phyloP scores from a whole-genome alignment of 2,888 invertebrate species.

The Thymelicus lineola region DNA sequence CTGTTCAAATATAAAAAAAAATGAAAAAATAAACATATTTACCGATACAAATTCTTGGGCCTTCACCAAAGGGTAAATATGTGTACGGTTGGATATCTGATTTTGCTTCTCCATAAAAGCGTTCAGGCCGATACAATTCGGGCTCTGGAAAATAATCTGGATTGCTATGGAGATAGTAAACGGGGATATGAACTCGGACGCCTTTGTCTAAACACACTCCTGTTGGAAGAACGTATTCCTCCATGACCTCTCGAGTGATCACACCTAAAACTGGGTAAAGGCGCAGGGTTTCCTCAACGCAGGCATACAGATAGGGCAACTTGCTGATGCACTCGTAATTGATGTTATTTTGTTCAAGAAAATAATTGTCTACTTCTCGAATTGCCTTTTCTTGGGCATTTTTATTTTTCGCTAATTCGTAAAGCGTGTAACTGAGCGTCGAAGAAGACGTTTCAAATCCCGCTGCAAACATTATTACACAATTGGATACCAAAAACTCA shows the following conservation, averaged over 20 bases:
- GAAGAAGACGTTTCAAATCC: conserved; percentile 63
- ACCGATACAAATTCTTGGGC: conserved; percentile 64
- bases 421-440: conserved; percentile 53
- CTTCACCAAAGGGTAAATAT: conserved; percentile 62
- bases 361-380: conserved; percentile 55
- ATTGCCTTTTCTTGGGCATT: conserved; percentile 48
- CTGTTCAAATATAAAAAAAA: too few relatives aligned
- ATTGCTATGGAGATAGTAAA: conserved; percentile 56
- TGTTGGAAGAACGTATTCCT: conserved; percentile 58
- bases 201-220: conserved; percentile 57
- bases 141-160: conserved; percentile 59
- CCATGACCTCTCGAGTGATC: conserved; percentile 54
- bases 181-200: conserved; percentile 57
- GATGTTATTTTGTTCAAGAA: conserved; percentile 48
- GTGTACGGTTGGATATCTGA: conserved; percentile 53
- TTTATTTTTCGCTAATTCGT: conserved; percentile 57
- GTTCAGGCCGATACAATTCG: conserved; percentile 56
- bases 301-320: conserved; percentile 59
- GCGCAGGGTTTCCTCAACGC: conserved; percentile 59
- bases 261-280: conserved; percentile 56
- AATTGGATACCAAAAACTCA: conserved; percentile 79
- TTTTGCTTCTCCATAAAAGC: conserved; percentile 55
- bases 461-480: conserved; percentile 74
- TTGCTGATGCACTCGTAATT: conserved; percentile 57
- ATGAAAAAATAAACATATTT: conserved; percentile 37